Conservation (phyloP, 2,797 vertebrate species). For the Poeciliopsis infans region DNA sequence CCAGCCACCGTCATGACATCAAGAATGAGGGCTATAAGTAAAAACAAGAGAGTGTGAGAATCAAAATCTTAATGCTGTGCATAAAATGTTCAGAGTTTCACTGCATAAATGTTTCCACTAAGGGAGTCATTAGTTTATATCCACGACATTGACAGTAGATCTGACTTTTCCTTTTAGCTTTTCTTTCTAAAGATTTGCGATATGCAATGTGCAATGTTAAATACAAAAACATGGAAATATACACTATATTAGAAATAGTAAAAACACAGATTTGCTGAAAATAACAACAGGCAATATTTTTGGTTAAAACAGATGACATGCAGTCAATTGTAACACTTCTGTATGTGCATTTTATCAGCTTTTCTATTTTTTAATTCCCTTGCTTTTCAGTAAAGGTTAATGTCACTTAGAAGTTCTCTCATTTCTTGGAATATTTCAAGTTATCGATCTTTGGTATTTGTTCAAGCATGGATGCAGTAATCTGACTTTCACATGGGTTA, state of each 20-base stretch:
- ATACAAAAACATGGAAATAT: not conserved
- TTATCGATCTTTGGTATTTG: not conserved
- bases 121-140: not conserved
- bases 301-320: not conserved
- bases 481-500: not conserved
- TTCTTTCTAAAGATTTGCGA: not conserved
- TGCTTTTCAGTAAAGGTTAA: not conserved
- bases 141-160: not conserved
- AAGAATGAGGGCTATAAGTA: constrained; percentile 85
- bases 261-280: not conserved
- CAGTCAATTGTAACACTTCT: not conserved
- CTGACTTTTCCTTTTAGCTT: not conserved
- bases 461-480: not conserved
- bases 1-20: constrained; percentile 91
- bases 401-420: not conserved
- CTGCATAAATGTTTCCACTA: not conserved
- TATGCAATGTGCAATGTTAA: not conserved
- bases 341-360: not conserved
- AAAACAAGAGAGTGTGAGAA: not conserved
- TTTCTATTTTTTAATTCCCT: not conserved
- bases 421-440: not conserved
- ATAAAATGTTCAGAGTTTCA: not conserved
- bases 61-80: not conserved
- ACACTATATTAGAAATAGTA: not conserved
- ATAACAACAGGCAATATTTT: not conserved